Conservation (phyloP, 2,113 vertebrate species). For the Chaenocephalus aceratus region DNA sequence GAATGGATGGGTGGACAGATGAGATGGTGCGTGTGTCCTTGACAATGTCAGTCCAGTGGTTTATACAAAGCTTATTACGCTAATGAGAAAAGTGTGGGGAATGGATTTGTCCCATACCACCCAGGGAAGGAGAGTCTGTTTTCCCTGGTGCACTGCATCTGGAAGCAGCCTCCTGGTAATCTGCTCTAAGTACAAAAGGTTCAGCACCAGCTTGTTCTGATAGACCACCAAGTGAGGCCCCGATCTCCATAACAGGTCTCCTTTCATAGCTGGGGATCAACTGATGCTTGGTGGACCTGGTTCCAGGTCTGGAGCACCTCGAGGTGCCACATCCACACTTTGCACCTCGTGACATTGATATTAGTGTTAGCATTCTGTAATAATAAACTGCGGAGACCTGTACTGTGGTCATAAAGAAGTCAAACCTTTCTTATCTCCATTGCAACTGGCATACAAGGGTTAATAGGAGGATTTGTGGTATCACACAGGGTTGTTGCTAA, state of each 20-base stretch:
- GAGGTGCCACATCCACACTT: conserved; percentile 34
- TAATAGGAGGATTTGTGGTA: conserved; percentile 26
- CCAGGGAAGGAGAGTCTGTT: conserved; percentile 72
- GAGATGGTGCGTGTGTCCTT: conserved; percentile 68
- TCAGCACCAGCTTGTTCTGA: conserved; percentile 81
- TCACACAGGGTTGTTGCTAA: conserved; percentile 59
- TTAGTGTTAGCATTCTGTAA: conserved; percentile 9
- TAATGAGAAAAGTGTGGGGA: conserved; percentile 85
- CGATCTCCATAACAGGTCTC: conserved; percentile 63
- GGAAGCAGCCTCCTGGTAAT: conserved; percentile 81
- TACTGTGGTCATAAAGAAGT: conserved; percentile 15
- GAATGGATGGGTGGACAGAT: conserved; percentile 42
- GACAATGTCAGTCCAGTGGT: conserved; percentile 66
- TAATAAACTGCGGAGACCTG: neutral
- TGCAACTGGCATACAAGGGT: neutral
- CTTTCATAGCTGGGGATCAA: conserved; percentile 62
- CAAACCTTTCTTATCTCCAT: neutral
- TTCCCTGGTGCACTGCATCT: conserved; percentile 73
- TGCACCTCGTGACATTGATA: conserved; percentile 12
- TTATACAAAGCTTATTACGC: conserved; percentile 79
- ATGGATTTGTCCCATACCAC: conserved; percentile 78
- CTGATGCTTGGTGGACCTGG: conserved; percentile 41
- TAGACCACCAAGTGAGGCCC: conserved; percentile 79
- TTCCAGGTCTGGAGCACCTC: conserved; percentile 32
- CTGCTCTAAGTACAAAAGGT: conserved; percentile 79